Base-by-base conservation (phyloP, 2,113 vertebrate genomes). In the Dromaius novaehollandiae region DNA sequence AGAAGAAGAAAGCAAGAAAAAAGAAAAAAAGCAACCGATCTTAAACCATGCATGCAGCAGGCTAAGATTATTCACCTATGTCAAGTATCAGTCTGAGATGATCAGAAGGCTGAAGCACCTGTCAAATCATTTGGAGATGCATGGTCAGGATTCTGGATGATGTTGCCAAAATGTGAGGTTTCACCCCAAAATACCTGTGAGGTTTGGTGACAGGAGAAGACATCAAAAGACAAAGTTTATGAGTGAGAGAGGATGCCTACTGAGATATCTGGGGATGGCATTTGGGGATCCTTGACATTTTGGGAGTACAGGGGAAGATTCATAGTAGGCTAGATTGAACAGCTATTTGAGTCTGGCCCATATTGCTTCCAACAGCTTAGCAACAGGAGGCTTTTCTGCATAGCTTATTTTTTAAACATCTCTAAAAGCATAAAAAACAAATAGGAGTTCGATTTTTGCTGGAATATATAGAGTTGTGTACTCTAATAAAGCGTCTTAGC, bases 401-500 rank as follows among this genome's bases (percentile, higher is more conserved):
- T 25, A 30, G 46, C 0, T 11, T 7, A 14, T 84, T n/a, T 46
- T 51, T 63, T 38, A 7, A 58, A 79, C 1, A 18, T 40, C 46
- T 75, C 68, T 86, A 65, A 55, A 40, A 76, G 20, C 55, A 69
- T 73, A 7, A 25, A 36, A 90, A 68, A 26, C 30, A 48, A n/a
- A 32, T 7, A 89, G 56, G 53, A 88, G 40, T 64, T 78, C 14
- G 50, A 42, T 91, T 96, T 81, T 87, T 89, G 51, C 58, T 86
- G 71, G 70, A 90, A 83, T 82, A 18, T 42, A 82, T 58, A 32
- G 64, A 93, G 44, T 15, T 94, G 7, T 38, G 5, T 40, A 53
- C 38, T 77, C 30, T 96, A 91, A 96, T 92, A 34, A 96, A 97
- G 82, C 84, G 70, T 17, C 53, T 82, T 91, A 82, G 82, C 89